Conservation (phyloP, 2,797 vertebrate genomes). For the Zalophus californianus region DNA sequence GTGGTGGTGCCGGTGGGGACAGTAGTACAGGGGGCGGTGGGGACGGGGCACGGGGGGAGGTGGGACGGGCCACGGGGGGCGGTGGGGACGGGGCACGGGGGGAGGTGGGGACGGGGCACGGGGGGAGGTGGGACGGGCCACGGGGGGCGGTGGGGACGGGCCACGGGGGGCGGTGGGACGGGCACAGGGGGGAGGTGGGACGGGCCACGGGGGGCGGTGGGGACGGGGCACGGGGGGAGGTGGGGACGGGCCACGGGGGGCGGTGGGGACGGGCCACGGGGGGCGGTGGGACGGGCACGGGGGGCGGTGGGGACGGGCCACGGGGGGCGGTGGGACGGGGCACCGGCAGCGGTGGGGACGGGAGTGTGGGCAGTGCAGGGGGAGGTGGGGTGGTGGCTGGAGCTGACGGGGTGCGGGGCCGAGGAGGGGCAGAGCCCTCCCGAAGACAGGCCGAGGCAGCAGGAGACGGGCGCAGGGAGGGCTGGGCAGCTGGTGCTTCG, state of each 20-base stretch:
- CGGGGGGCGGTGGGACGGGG: no score
- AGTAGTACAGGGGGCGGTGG: neutral
- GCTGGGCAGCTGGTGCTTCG: fast-evolving
- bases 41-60: neutral
- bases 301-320: neutral
- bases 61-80: neutral
- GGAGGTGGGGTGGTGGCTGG: no score
- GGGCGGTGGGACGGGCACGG: neutral
- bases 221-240: no score
- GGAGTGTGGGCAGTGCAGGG: neutral
- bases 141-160: no score
- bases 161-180: no score
- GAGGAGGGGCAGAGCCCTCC: neutral
- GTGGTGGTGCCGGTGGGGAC: neutral
- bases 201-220: no score
- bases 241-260: fast-evolving
- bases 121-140: no score
- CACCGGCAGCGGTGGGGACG: neutral
- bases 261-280: neutral
- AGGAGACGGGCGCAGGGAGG: no score
- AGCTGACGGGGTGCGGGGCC: neutral
- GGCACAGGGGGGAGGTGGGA: no score
- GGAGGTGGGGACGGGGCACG: no score
- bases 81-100: neutral
- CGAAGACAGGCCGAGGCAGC: no score